Conservation (phyloP, 2,888 invertebrate genomes). For the Nowickia ferox region DNA sequence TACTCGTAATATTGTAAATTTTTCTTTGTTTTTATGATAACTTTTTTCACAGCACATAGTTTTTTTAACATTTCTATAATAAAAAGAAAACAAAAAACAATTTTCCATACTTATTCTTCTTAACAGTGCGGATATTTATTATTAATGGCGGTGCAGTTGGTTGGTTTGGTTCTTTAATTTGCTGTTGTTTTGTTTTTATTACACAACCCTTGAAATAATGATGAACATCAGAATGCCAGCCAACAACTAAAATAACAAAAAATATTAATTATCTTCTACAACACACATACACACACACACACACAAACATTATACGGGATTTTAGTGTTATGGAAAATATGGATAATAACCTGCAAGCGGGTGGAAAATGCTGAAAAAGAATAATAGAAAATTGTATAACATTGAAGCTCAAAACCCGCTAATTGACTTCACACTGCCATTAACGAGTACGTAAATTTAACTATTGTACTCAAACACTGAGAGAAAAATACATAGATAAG, state of each 20-base stretch:
- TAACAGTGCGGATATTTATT: constrained; percentile 42
- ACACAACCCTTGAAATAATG: constrained; percentile 38
- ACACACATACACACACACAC: background rate
- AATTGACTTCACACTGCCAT: constrained; percentile 60
- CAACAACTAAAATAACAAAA: constrained; percentile 52
- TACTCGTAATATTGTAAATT: constrained; percentile 14
- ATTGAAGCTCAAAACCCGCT: constrained; percentile 57
- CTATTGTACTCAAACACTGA: background rate
- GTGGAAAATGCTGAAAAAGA: background rate
- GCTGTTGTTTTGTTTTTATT: constrained; percentile 35
- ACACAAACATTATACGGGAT: background rate
- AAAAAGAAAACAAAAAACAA: background rate
- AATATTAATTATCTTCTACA: constrained; percentile 69
- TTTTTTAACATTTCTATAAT: background rate
- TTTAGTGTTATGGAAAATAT: constrained; percentile 12
- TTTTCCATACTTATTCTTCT: background rate
- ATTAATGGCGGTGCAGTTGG: constrained; percentile 25
- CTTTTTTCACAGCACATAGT: constrained; percentile 2
- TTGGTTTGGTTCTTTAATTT: constrained; percentile 32
- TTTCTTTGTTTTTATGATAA: background rate
- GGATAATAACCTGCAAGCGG: background rate
- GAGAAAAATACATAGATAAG: too few species aligned
- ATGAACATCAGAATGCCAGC: constrained; percentile 45
- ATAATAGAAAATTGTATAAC: constrained; percentile 20
- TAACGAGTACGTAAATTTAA: constrained; percentile 13